These are phyloP conservation scores for Pristionchus japonicus DNA, from an alignment of 2,888 invertebrate genomes.

Conservation along the genomic window DNA sequence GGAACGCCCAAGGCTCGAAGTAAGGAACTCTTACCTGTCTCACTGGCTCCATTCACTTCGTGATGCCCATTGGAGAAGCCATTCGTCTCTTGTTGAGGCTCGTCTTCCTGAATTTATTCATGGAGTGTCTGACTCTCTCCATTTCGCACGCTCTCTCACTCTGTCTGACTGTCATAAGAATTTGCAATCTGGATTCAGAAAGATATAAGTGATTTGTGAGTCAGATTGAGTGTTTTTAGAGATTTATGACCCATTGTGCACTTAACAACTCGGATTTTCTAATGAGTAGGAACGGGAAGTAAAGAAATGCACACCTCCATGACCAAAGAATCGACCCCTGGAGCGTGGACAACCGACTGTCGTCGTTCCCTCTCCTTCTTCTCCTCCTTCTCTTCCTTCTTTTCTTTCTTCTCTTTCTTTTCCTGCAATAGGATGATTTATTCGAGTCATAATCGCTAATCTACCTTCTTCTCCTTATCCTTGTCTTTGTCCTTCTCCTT, in stretches of 20 bases:
- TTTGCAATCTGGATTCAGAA: not conserved
- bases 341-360: constrained; percentile 48
- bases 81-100: not conserved
- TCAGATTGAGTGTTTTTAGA: no score
- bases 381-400: constrained; percentile 29
- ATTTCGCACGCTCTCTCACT: no score
- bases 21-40: not conserved
- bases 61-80: constrained; percentile 26
- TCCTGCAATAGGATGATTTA: not conserved
- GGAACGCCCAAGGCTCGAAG: no score
- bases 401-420: constrained; percentile 41
- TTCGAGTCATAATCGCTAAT: not conserved
- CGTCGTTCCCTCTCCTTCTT: constrained; percentile 48
- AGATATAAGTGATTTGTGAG: no score
- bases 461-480: constrained; percentile 36
- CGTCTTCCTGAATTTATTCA: not conserved
- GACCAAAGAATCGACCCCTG: constrained; percentile 30
- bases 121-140: not conserved
- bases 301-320: not conserved
- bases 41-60: not conserved
- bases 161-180: not conserved
- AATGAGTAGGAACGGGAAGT: no score
- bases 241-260: no score
- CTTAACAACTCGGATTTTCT: no score
- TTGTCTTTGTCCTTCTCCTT: constrained; percentile 32